Base-by-base conservation (phyloP, 1,140 invertebrate species). In the Zaprionus inermis region DNA sequence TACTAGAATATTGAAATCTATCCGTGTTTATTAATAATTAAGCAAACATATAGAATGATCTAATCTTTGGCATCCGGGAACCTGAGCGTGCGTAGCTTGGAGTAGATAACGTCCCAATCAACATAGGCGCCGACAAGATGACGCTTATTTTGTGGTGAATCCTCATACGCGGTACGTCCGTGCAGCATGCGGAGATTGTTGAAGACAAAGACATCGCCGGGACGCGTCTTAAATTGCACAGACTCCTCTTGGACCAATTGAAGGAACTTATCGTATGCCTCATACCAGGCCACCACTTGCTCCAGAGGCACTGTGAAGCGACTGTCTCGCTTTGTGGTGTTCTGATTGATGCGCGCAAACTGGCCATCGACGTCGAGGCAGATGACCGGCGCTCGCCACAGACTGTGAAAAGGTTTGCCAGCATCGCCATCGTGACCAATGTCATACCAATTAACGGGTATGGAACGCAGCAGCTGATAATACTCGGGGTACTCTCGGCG, bases 71-170 rank as follows among this genome's bases (percentile, higher is more conserved):
- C 69, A 52, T 82, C 49, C 5, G 82, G 82, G 36, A 79, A 82
- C 66, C 78, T 83, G 0, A 91, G 77, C 0, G 91, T 85, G 61
- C 95, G 92, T 44, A 95, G 92, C 78, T 94, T 93, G 0, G 95
- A 96, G 83, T 95, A 94, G 38, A 95, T 94, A 79, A 95, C 94
- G 92, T 96, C 95, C 95, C 95, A 96, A 81, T 96, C 95, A 0
- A 96, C 75, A 86, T 96, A 96, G 28, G 93, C 94, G 5, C 95
- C 96, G 64, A 96, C 94, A 0, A 96, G 79, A 81, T 95, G 94
- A 30, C 96, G 92, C 18, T 94, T 92, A 72, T 95, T 95, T 11
- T 93, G 78, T 5, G 80, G 69, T 0, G 91, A 93, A 68, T 95
- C 94, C 71, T 94, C 91, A 84, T 95, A 96, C 2, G 93, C 93